These are phyloP conservation scores for Eira barbara DNA, from an alignment of 2,113 vertebrate genomes.

Conservation along the genomic window DNA sequence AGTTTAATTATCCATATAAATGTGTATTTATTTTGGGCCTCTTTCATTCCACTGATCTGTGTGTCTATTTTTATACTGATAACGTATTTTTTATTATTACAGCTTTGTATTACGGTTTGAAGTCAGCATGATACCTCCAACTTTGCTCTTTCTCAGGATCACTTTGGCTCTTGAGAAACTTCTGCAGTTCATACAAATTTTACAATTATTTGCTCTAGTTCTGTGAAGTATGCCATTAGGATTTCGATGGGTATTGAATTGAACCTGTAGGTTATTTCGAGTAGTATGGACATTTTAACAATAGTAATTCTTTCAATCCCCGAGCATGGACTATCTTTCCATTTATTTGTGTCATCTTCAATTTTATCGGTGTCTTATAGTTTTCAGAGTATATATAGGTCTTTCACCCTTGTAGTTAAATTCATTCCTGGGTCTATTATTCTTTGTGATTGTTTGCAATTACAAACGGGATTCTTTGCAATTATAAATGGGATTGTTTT, in stretches of 20 bases:
- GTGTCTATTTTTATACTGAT: neutral
- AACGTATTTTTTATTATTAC: neutral
- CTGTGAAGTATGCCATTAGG: no score
- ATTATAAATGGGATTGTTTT: neutral
- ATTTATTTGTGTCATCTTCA: neutral
- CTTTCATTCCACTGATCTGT: neutral
- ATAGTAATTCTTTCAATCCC: no score
- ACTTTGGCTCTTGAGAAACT: neutral
- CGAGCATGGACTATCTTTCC: no score
- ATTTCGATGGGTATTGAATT: no score
- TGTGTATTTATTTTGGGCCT: neutral
- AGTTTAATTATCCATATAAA: neutral
- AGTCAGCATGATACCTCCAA: neutral
- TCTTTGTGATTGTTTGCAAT: neutral
- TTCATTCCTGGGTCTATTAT: neutral
- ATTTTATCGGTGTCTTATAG: neutral
- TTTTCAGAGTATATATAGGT: neutral
- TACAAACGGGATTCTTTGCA: neutral
- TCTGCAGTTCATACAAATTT: neutral
- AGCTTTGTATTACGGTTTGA: neutral
- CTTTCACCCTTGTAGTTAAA: neutral
- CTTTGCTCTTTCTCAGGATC: neutral
- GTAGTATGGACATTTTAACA: no score
- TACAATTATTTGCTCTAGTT: neutral
- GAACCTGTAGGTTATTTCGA: no score